Percentiles rank a stretch among this genome's conserved stretches.
Evolutionary conservation across 2,888 invertebrate genomes (phyloP).

Genomic region (Epinotia nisella): DNA sequence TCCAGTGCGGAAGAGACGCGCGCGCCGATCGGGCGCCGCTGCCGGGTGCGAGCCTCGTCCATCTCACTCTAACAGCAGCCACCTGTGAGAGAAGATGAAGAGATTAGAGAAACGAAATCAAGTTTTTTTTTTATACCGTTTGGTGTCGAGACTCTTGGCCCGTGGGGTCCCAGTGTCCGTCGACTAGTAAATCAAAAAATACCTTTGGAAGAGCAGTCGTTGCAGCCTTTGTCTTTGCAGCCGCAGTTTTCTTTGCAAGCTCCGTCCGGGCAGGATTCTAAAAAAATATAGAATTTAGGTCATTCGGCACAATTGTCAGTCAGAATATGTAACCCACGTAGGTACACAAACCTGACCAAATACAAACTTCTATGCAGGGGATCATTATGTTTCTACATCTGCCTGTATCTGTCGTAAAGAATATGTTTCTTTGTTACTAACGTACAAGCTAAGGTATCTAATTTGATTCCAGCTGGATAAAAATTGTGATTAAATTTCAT

Average conservation of each 20-base stretch:
- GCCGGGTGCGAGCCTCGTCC: conserved; percentile 56
- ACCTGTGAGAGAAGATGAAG: conserved; percentile 55
- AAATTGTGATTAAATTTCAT: too few species aligned
- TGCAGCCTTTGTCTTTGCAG: conserved; percentile 73
- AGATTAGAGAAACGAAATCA: not conserved
- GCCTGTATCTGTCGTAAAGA: too few species aligned
- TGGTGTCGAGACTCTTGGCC: too few species aligned
- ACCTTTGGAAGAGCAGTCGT: conserved; percentile 74
- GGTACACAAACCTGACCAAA: too few species aligned
- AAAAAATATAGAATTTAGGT: conserved; percentile 9
- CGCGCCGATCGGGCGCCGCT: conserved; percentile 32
- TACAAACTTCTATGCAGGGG: too few species aligned
- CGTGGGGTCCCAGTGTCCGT: too few species aligned
- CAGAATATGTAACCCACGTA: too few species aligned
- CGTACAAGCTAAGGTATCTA: too few species aligned
- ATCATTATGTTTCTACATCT: too few species aligned
- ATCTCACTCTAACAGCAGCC: conserved; percentile 67
- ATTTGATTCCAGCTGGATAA: too few species aligned
- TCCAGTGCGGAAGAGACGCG: conserved; percentile 58
- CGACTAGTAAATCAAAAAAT: conserved; percentile 4
- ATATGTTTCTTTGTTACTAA: too few species aligned
- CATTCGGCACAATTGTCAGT: too few species aligned
- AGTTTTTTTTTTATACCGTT: not conserved
- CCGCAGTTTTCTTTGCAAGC: conserved; percentile 69
- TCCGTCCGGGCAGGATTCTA: conserved; percentile 73